Conservation (phyloP, 1,140 invertebrate genomes). For the Platyscapa corneri region DNA sequence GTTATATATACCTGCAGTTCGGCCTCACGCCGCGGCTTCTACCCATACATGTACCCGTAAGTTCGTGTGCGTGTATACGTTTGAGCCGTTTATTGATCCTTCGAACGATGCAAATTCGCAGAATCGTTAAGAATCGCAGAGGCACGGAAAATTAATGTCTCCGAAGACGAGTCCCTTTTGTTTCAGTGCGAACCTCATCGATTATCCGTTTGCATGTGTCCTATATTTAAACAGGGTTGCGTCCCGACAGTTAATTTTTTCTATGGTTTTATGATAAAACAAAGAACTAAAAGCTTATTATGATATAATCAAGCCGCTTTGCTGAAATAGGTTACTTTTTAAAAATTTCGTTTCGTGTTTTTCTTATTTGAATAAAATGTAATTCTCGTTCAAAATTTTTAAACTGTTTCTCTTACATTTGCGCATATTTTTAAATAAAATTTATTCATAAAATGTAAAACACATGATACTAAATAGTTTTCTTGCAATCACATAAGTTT, state of each 20-base stretch:
- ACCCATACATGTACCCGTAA: neutral
- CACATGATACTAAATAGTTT: neutral
- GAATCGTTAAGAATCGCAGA: constrained; percentile 14
- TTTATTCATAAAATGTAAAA: neutral
- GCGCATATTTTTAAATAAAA: neutral
- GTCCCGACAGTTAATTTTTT: neutral
- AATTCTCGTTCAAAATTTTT: no score
- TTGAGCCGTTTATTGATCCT: constrained; percentile 8
- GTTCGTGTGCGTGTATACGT: neutral
- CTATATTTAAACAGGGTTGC: neutral
- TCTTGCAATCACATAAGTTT: neutral
- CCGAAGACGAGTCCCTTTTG: neutral
- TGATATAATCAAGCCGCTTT: neutral
- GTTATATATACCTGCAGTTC: constrained; percentile 6
- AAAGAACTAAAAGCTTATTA: neutral
- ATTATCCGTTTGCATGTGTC: neutral
- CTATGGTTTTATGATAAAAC: neutral
- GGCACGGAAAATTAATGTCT: constrained; percentile 33
- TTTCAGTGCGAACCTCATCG: neutral
- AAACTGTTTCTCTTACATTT: no score
- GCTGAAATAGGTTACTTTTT: neutral
- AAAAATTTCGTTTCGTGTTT: neutral
- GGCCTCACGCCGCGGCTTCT: neutral
- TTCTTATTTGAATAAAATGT: neutral
- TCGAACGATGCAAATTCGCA: constrained; percentile 31